Conservation (phyloP, 2,797 vertebrate genomes). For the Ptychobarbus kaznakovi region DNA sequence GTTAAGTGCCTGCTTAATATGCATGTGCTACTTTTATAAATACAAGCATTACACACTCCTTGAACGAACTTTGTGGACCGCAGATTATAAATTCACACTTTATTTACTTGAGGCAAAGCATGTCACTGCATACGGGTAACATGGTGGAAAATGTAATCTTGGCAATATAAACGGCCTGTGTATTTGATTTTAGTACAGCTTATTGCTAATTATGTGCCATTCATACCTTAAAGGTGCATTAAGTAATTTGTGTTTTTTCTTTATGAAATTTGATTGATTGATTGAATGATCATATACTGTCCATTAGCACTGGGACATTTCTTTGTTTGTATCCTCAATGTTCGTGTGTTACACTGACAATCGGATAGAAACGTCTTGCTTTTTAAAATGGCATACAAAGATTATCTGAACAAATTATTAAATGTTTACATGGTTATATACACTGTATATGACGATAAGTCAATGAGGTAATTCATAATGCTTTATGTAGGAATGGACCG, state of each 20-base stretch:
- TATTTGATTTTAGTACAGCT: background rate
- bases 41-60: conserved; percentile 41
- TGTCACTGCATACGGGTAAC: conserved; percentile 14
- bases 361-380: background rate
- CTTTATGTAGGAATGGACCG: background rate
- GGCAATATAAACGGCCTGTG: background rate
- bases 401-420: background rate
- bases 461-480: background rate
- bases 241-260: conserved; percentile 11
- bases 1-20: conserved; percentile 49
- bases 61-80: background rate
- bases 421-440: background rate
- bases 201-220: background rate
- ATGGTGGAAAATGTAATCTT: conserved; percentile 9
- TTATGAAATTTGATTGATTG: background rate
- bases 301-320: background rate
- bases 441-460: background rate
- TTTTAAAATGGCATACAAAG: background rate
- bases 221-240: background rate
- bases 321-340: background rate
- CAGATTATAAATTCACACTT: conserved; percentile 18
- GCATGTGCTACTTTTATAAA: conserved; percentile 41
- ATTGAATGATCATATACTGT: background rate
- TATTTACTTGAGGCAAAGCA: conserved; percentile 22
- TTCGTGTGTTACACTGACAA: background rate